A percentile compares a stretch with the other conserved stretches of the same genome.
phyloP scores from a whole-genome alignment of 2,797 vertebrate genomes.

The Ceyx erithaca region DNA sequence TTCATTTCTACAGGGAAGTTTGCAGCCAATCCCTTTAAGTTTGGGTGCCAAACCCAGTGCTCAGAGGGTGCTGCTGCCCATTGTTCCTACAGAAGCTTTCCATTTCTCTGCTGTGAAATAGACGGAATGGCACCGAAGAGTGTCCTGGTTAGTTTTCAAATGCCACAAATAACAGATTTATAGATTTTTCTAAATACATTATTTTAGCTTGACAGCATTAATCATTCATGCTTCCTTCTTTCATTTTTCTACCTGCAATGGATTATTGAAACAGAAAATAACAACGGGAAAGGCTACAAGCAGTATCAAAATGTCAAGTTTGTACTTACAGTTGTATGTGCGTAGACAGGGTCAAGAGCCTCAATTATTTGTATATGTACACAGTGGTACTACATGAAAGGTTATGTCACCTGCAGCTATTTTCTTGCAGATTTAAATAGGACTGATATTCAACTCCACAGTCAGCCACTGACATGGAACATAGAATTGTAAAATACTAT shows the following conservation, averaged over 20 bases:
- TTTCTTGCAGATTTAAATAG: constrained; percentile 91
- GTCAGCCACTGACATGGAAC: constrained; percentile 88
- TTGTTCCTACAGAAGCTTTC: constrained; percentile 49
- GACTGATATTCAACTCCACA: constrained; percentile 84
- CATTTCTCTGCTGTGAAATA: constrained; percentile 78
- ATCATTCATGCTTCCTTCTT: constrained; percentile 96
- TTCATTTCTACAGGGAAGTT: constrained; percentile 25
- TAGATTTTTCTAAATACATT: constrained; percentile 96
- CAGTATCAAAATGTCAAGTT: constrained; percentile 99
- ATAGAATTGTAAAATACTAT: constrained; percentile 81
- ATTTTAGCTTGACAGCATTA: constrained; percentile 99
- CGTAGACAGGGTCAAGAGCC: constrained; percentile 98
- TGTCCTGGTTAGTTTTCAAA: constrained; percentile 89
- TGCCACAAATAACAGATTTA: constrained; percentile 99
- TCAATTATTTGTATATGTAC: constrained; percentile 99
- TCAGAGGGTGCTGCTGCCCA: constrained; percentile 25
- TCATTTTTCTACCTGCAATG: constrained; percentile 90
- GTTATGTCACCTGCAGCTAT: constrained; percentile 98
- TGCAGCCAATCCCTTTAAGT: not conserved
- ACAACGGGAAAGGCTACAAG: constrained; percentile 91
- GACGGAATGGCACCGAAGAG: constrained; percentile 76
- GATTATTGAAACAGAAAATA: constrained; percentile 99
- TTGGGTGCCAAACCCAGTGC: constrained; percentile 25
- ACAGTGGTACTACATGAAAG: constrained; percentile 93
- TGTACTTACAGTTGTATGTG: constrained; percentile 97